Base-by-base conservation (phyloP, 2,113 vertebrate genomes). In the Atractosteus spatula region DNA sequence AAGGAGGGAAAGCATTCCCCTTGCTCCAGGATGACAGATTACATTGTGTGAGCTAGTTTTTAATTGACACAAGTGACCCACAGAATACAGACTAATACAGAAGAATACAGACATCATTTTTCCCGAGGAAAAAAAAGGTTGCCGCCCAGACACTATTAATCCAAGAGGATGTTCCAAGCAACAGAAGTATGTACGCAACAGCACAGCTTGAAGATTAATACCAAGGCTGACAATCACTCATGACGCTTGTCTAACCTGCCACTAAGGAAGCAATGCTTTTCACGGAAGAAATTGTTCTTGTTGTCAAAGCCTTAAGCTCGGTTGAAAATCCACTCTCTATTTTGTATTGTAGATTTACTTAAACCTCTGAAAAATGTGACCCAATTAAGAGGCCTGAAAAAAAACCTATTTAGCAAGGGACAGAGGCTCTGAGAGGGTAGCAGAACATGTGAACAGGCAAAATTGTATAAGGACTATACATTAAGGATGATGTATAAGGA, bases 61-160 rank as follows among this genome's bases (percentile, higher is more conserved):
- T 13, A 59, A 59, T n/a, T 16, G 57, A 59, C 10, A 59, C 57
- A 2, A 59, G 4, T 11, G 57, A 13, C 3, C 57, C 4, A 14
- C 5, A 59, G 57, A 29, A 29, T 29, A 29, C 29, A 29, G 29
- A 29, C 29, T 29, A 29, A 29, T 29, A 29, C 29, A 10, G 47
- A 59, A 59, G 56, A 14, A 59, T 13, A 59, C 57, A 59, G 57
- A 59, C 2, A 59, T 59, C 57, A 11, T 13, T 59, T 59, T n/a
- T 59, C 55, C 11, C n/a, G 57, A 4, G 3, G 4, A 59, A n/a
- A 59, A 16, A 51, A 51, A 51, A 10, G 47, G 47, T 10, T n/a
- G 57, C 57, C n/a, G 14, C 57, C 57, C 57, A 59, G 57, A 59
- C 57, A n/a, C n/a, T n/a, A 59, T 59, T 6, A 59, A 59, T 59